Evolutionary conservation across 1,140 invertebrate species (phyloP), one percentile per base, ranked within the genome.

Genomic region (Magallana gigas): DNA sequence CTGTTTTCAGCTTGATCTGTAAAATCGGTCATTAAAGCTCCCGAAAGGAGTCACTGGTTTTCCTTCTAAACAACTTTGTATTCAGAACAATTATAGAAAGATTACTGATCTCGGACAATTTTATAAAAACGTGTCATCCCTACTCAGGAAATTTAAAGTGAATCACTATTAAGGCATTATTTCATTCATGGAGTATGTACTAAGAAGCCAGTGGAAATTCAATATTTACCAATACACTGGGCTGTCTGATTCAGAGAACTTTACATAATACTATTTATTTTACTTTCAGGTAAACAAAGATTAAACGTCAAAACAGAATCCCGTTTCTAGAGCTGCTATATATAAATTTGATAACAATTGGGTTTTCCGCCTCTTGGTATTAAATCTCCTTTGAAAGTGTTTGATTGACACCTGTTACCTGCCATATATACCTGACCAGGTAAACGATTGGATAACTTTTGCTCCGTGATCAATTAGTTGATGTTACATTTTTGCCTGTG

Each of bases 381-480:
- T 83, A 83, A 83, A 83, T 83, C 57, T 62, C 57, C 29, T 84
- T 16, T 84, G 16, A 60, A 62, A 84, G 18, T 23, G 80, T 56
- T 48, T 87, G 85, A 87, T 87, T 87, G 85, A 87, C 85, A 87
- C 58, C 80, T 82, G 18, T 56, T 62, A 62, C 81, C 23, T 36
- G 59, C 59, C 57, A 83, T 58, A 58, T 60, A 60, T 62, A 82
- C 76, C 80, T 59, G 81, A 36, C 58, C 29, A 59, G 62, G 23
- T 59, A 59, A 23, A 80, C 68, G 64, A 57, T 76, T 86, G 23
- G 68, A 80, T 57, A 76, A 71, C 56, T 57, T 48, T 11, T 71
- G 76, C 36, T 60, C 76, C 58, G 36, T 60, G 29, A 84, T 84
- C 58, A 87, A 59, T 82, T 62, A 16, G 57, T 87, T 81, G 76